Base-by-base conservation (phyloP, 2,888 invertebrate species). In the Aphidius colemani region DNA sequence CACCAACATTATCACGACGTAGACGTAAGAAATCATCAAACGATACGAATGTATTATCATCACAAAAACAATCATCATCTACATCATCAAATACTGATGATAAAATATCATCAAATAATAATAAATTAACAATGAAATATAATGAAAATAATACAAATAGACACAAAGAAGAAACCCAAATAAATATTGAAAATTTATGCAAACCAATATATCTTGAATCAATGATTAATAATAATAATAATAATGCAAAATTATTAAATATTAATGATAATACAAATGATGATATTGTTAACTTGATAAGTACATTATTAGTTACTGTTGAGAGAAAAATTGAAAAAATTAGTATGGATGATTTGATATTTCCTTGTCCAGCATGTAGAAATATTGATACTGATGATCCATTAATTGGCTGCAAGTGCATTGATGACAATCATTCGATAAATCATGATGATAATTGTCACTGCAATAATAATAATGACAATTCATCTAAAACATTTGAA, bases 311-410 rank as follows among this genome's bases (percentile, higher is more conserved):
- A 58, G 86, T 90, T 60, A 88, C 88, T 64, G 89, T 90, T 60
- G 90, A 90, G 80, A 87, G 88, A 66, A 89, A 88, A 70, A 88
- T 90, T 74, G 88, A 88, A 74, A 84, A 89, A 66, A 86, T 90
- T 68, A 87, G 87, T 67, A 79, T 90, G 70, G 89, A 89, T 80
- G 88, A 89, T 71, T 81, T 89, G 63, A 85, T 86, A 67, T 88
- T 88, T 78, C 88, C 89, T 44, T 87, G 84, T 78, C 84, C 84
- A 60, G 85, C 84, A 18, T 82, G 82, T 68, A 73, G 81, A 39
- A 80, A 81, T 59, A 81, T 81, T 64, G 81, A 82, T 70, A 80
- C 76, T 13, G 82, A 82, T 64, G 81, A 82, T 68, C 81, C 81
- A 7, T 66, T 82, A 8, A 72, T 81, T 4, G 81, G 81, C 0